Base-by-base conservation (phyloP, 2,888 invertebrate genomes). In the Acronicta psi region DNA sequence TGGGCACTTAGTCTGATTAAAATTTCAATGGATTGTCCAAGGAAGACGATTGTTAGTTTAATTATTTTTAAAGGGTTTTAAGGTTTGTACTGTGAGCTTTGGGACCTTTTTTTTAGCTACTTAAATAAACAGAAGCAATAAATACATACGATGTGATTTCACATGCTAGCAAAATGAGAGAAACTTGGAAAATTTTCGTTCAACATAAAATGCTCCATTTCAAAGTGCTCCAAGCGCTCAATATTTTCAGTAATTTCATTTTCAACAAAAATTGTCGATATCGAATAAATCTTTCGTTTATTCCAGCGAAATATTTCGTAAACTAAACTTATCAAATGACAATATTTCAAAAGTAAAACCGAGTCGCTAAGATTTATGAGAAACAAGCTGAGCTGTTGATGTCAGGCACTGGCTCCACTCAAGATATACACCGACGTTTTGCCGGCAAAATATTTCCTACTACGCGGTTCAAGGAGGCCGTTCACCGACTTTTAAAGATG, bases 401-500 rank as follows among this genome's bases (percentile, higher is more conserved):
- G 69, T 56, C 44, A 49, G 51, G 40, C 31, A 44, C 29, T 54
- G 23, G 23, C 63, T 59, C 61, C 57, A 64, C 63, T 63, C 57
- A 64, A 68, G 62, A 73, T 69, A 75, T 67, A 69, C 61, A 47
- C 59, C 56, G 62, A 59, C 66, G 57, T 74, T 77, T 70, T 67
- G 46, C 47, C 47, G 55, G 67, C 59, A 62, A 76, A 73, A 77
- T 74, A 70, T 73, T 69, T 69, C 29, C 52, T 68, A 36, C 41
- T 57, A 49, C 59, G 43, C 46, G 42, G 17, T 46, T 68, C 69
- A 55, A 71, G 66, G 55, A 77, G 68, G 69, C 69, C 52, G 56
- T 74, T 75, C 62, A 74, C 56, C 49, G 31, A 29, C 56, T 61
- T 67, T 63, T 46, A 62, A 72, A 70, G 29, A 59, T 67, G 64